Conservation (phyloP, 2,888 invertebrate genomes). For the Macaria liturata region DNA sequence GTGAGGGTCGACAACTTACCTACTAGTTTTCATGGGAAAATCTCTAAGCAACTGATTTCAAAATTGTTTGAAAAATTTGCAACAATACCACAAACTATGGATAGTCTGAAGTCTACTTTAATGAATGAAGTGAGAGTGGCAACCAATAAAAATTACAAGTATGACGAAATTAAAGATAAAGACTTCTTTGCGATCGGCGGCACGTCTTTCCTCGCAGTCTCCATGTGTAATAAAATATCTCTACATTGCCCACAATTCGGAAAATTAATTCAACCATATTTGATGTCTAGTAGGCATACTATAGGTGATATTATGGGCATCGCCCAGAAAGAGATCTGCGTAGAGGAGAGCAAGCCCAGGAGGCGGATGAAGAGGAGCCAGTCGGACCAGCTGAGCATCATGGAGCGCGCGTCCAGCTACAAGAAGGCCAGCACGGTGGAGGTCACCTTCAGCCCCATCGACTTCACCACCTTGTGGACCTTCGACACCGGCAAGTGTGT, state of each 20-base stretch:
- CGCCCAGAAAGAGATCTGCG: conserved; percentile 52
- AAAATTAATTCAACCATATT: conserved; percentile 78
- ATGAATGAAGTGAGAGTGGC: conserved; percentile 55
- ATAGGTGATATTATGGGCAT: conserved; percentile 62
- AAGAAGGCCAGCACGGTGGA: conserved; percentile 8
- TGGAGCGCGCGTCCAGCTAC: conserved; percentile 8
- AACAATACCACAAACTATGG: conserved; percentile 41
- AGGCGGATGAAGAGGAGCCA: conserved; percentile 48
- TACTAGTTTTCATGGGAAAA: conserved; percentile 87
- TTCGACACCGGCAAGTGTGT: conserved; percentile 90
- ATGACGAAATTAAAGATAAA: conserved; percentile 62
- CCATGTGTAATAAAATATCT: conserved; percentile 84
- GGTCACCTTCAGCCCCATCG: conserved; percentile 34
- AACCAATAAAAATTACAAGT: conserved; percentile 49
- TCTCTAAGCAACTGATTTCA: conserved; percentile 75
- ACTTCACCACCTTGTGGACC: conserved; percentile 80
- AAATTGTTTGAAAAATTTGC: conserved; percentile 59
- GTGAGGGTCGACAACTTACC: conserved; percentile 83
- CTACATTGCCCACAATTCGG: conserved; percentile 62
- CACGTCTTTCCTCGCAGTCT: conserved; percentile 87
- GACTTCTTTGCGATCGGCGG: conserved; percentile 87
- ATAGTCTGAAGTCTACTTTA: conserved; percentile 46
- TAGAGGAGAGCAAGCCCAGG: conserved; percentile 43
- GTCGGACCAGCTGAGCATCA: conserved; percentile 10
- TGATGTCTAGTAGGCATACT: conserved; percentile 74